Evolutionary conservation across 2,797 vertebrate genomes (phyloP), one percentile per base, ranked within the genome.

Genomic region (Acanthiza pusilla): DNA sequence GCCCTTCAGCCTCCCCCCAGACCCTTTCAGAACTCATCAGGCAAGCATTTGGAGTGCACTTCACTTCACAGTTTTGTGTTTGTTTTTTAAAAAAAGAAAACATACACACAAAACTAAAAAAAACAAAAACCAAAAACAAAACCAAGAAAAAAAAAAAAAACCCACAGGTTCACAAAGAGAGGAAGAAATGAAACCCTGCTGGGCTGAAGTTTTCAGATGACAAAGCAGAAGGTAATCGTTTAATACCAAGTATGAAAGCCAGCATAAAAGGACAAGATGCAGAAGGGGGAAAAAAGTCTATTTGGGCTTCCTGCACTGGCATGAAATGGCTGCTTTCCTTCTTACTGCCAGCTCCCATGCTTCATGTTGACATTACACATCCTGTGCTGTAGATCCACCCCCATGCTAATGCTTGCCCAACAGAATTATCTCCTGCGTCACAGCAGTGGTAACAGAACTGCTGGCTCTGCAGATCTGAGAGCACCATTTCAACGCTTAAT

Each of bases 381-480:
- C 98, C 98, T 99, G 98, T 98, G 97, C 97, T 98, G 98, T 97
- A 98, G 97, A 98, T 98, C 98, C 98, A 99, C 98, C 98, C 98
- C 98, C 97, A 98, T 96, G 97, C 98, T 98, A 98, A 98, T 98
- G 98, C 97, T 97, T 98, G 98, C 98, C 98, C 98, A 98, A 98
- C 98, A 98, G 98, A 99, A 99, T 99, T 98, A 99, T 99, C 99
- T 99, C 98, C 98, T 99, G 98, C 98, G 98, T 99, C 99, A 99
- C 98, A 98, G 98, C 97, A 97, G 98, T 98, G 98, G 98, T 98
- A 98, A 97, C 98, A 98, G 98, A 98, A 98, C 97, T 97, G 98
- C 98, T 98, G 98, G 97, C 98, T 98, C 96, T 97, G 98, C 98
- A 98, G 97, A 98, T 98, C 96, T 87, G 94, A 98, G 97, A 98